Conservation (phyloP, 1,140 invertebrate species). For the Tachypleus tridentatus region DNA sequence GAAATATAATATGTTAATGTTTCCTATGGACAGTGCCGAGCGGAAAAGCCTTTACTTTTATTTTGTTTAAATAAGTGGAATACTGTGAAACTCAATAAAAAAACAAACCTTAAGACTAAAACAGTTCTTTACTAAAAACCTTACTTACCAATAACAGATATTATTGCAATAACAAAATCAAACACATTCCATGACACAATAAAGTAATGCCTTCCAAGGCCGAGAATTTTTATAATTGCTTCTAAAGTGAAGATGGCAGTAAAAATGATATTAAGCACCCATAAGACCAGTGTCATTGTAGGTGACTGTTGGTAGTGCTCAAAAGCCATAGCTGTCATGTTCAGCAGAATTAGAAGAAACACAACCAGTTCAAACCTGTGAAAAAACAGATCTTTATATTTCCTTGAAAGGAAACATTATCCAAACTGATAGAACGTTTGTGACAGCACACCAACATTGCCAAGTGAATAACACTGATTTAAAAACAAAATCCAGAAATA, state of each 20-base stretch:
- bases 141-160: slow-evolving; percentile 84
- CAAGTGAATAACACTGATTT: slow-evolving; percentile 20
- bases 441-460: slow-evolving; percentile 11
- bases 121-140: not conserved
- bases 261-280: slow-evolving; percentile 90
- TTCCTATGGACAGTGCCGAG: too few species aligned
- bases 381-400: slow-evolving; percentile 32
- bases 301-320: slow-evolving; percentile 85
- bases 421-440: not conserved
- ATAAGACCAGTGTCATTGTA: slow-evolving; percentile 65
- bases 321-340: slow-evolving; percentile 97
- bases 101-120: too few species aligned
- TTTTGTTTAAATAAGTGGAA: not conserved
- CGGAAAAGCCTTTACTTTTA: too few species aligned
- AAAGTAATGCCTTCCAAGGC: slow-evolving; percentile 94
- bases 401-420: slow-evolving; percentile 1
- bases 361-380: slow-evolving; percentile 97
- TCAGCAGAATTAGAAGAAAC: slow-evolving; percentile 95
- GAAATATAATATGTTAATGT: too few species aligned
- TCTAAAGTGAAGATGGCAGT: slow-evolving; percentile 95
- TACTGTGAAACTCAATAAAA: too few species aligned
- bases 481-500: slow-evolving; percentile 4
- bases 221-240: slow-evolving; percentile 93
- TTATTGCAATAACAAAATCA: slow-evolving; percentile 96
- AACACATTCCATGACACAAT: slow-evolving; percentile 98